Evolutionary conservation across 2,888 invertebrate species (phyloP).

Genomic region (Silvanus unidentatus): DNA sequence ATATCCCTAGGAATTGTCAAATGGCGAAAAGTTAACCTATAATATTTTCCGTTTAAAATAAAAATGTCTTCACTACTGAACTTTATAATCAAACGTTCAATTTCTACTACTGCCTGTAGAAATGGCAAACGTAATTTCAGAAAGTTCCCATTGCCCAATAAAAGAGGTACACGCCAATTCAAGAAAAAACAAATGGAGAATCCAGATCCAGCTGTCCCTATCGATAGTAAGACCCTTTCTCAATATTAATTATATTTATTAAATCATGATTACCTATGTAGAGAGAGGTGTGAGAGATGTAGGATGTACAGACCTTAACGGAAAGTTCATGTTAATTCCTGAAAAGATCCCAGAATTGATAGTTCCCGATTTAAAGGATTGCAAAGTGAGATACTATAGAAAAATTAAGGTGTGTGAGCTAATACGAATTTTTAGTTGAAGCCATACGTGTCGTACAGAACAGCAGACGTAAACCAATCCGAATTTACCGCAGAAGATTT

Average conservation of each 20-base stretch:
- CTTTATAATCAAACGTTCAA: conserved; percentile 44
- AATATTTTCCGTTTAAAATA: too few relatives aligned
- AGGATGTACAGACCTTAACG: conserved; percentile 54
- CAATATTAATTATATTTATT: not conserved
- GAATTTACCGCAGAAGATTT: conserved; percentile 80
- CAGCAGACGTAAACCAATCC: conserved; percentile 66
- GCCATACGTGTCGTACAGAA: conserved; percentile 90
- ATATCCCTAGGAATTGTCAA: too few relatives aligned
- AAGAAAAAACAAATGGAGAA: conserved; percentile 55
- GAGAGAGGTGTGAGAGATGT: conserved; percentile 63
- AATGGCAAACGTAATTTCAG: conserved; percentile 75
- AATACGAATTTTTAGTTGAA: conserved; percentile 59
- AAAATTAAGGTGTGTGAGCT: too few relatives aligned
- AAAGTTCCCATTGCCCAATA: conserved; percentile 70
- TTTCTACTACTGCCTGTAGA: conserved; percentile 49
- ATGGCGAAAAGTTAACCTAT: too few relatives aligned
- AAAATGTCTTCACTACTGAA: conserved; percentile 35
- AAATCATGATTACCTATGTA: conserved; percentile 35
- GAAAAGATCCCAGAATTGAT: conserved; percentile 91
- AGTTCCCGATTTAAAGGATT: conserved; percentile 82
- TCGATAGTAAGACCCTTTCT: conserved; percentile 53
- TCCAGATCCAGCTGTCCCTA: conserved; percentile 58
- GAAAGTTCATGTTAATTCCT: conserved; percentile 59
- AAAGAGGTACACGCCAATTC: conserved; percentile 65
- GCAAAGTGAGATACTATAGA: conserved; percentile 56